Percentiles rank a stretch among this genome's conserved stretches.
These are phyloP conservation scores for Columba guinea DNA, from an alignment of 2,797 vertebrate species.

Conservation along the genomic window DNA sequence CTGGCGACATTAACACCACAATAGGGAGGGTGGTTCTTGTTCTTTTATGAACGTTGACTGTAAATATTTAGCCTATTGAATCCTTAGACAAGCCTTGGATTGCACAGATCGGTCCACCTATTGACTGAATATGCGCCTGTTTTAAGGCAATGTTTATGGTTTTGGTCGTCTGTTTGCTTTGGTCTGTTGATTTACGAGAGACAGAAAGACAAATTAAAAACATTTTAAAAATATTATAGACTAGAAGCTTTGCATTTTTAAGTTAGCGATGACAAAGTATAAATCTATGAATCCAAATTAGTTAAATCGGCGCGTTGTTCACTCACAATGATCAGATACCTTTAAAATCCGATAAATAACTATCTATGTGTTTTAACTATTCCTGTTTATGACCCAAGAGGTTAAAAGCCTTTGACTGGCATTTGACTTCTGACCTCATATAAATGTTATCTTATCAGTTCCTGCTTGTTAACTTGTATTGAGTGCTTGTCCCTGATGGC, in stretches of 20 bases:
- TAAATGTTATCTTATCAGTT: constrained; percentile 92
- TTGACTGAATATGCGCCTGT: not conserved
- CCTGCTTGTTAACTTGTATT: constrained; percentile 87
- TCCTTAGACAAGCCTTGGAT: constrained; percentile 1
- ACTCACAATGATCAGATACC: constrained; percentile 61
- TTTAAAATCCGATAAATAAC: constrained; percentile 80
- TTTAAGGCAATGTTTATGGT: not conserved
- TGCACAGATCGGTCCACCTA: not conserved
- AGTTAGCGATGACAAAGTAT: constrained; percentile 30
- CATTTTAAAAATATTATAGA: not conserved
- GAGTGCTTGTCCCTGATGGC: constrained; percentile 86
- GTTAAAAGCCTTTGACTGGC: constrained; percentile 93
- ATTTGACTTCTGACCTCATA: constrained; percentile 94
- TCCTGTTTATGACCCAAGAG: constrained; percentile 91
- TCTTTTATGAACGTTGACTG: constrained; percentile 49
- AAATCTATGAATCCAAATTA: constrained; percentile 64
- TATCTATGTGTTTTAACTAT: constrained; percentile 80
- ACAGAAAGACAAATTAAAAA: not conserved
- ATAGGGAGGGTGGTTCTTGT: constrained; percentile 22
- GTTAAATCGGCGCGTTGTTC: constrained; percentile 56
- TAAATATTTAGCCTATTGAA: constrained; percentile 59
- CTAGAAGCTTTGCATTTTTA: constrained; percentile 49
- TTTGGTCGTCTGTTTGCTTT: constrained; percentile 38
- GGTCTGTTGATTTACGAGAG: not conserved
- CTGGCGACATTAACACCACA: constrained; percentile 41